Conservation (phyloP, 2,888 invertebrate species). For the Oasisia sp. region DNA sequence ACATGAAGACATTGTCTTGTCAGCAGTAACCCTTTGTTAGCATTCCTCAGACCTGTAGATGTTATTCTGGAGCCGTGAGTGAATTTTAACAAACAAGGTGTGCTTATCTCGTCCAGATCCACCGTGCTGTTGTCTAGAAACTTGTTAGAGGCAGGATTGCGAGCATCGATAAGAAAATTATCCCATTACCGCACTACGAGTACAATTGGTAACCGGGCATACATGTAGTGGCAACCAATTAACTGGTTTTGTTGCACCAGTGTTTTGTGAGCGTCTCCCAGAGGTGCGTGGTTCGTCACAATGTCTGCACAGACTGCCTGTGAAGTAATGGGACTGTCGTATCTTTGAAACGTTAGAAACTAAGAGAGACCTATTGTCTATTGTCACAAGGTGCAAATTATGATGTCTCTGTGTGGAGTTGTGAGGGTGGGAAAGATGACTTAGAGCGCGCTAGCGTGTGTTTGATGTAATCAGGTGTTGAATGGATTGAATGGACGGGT, state of each 20-base stretch:
- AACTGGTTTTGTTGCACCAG: not conserved
- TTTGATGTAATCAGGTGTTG: not conserved
- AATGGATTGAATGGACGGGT: not conserved
- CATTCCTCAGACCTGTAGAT: not conserved
- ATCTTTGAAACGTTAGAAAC: conserved; percentile 13
- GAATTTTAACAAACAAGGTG: not conserved
- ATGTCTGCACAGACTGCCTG: not conserved
- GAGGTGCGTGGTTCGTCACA: not conserved
- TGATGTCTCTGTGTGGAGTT: not conserved
- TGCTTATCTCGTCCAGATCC: not conserved
- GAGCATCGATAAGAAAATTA: not conserved
- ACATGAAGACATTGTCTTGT: not conserved
- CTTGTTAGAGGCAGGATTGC: conserved; percentile 9
- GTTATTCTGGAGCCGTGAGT: not conserved
- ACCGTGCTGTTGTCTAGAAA: not conserved
- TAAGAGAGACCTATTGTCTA: not conserved
- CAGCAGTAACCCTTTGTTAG: not conserved
- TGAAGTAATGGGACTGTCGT: not conserved
- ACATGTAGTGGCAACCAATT: not conserved
- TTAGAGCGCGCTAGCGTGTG: not conserved
- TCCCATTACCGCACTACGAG: not conserved
- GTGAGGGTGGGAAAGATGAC: conserved; percentile 5
- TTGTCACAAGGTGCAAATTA: not conserved
- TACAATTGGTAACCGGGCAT: not conserved
- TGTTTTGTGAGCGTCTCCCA: not conserved